A percentile compares a stretch with the other conserved stretches of the same genome.
Conservation (phyloP, 2,888 invertebrate species). For the Drosophila putrida region DNA sequence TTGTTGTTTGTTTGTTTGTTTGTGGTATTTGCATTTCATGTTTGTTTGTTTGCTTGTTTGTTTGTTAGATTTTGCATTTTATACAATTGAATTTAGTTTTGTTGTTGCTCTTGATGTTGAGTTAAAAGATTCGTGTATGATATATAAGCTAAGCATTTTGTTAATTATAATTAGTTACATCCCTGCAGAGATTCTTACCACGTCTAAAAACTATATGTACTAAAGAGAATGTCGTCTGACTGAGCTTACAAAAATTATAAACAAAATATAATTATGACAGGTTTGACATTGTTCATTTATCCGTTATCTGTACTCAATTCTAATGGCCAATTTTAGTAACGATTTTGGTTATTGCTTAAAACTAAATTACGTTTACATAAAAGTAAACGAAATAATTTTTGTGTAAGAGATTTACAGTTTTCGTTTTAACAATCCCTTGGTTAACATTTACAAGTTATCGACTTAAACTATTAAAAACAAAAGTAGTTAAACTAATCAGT, state of each 20-base stretch:
- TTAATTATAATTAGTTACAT: constrained; percentile 42
- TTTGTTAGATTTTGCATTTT: constrained; percentile 51
- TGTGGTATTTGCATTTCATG: constrained; percentile 42
- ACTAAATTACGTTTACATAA: constrained; percentile 39
- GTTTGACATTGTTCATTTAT: constrained; percentile 10
- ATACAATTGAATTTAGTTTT: constrained; percentile 28
- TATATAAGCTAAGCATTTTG: constrained; percentile 42
- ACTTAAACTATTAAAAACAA: constrained; percentile 34
- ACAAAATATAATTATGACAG: constrained; percentile 32
- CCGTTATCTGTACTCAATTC: constrained; percentile 12
- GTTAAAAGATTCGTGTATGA: constrained; percentile 11
- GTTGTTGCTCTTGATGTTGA: constrained; percentile 9
- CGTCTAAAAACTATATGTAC: constrained; percentile 3
- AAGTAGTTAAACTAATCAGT: constrained; percentile 15
- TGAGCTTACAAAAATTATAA: constrained; percentile 21
- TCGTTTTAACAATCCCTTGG: constrained; percentile 1
- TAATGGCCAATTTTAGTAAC: constrained; percentile 52
- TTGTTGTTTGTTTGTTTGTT: constrained; percentile 45
- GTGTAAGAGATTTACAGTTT: constrained; percentile 6
- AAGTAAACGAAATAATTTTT: constrained; percentile 28
- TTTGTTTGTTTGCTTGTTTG: constrained; percentile 22
- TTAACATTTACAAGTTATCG: constrained; percentile 30
- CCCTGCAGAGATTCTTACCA: constrained; percentile 14
- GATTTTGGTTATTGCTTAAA: constrained; percentile 48
- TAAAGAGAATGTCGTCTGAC: background rate